Evolutionary conservation across 2,888 invertebrate genomes (phyloP), one percentile per base, ranked within the genome.

Genomic region (Polia nebulosa): DNA sequence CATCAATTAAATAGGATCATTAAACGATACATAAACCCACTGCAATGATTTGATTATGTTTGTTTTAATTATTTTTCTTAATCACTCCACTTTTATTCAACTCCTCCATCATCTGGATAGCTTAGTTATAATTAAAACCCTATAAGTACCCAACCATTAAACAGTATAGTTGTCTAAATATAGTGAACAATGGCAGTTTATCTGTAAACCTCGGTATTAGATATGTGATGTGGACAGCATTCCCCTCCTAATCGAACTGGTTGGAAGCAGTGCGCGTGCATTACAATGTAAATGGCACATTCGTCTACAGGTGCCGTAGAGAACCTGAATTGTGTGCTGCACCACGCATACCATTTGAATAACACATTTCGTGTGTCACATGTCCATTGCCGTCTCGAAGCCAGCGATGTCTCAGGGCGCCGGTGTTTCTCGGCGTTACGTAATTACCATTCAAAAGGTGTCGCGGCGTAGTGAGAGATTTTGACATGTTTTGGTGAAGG

Each of bases 281-380:
- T 94, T 94, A 94, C 94, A 94, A 94, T 94, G 94, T 94, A 94
- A 94, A 94, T 93, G 92, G 94, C 92, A 93, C 93, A 91, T 92
- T 92, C 90, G 91, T 92, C 91, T 92, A 93, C 94, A 94, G 93
- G 93, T 94, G 93, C 91, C 88, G 88, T 87, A 87, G 84, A 91
- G 90, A 92, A 92, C 94, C 91, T 91, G 93, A 93, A 92, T 91
- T 85, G 86, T 85, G 84, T 79, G 76, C 82, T 79, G 80, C 84
- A 90, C 88, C 80, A 88, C 76, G 85, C 70, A 70, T 58, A 74
- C 72, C 76, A 85, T 89, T 89, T 85, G 83, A 86, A 87, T 83
- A 86, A 87, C 82, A 83, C 86, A 87, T 91, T 89, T 85, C 78
- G 79, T 77, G 64, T 85, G 88, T 83, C 69, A 61, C 78, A 63